These are phyloP conservation scores for Homarus americanus DNA, from an alignment of 1,140 invertebrate genomes.

Conservation along the genomic window DNA sequence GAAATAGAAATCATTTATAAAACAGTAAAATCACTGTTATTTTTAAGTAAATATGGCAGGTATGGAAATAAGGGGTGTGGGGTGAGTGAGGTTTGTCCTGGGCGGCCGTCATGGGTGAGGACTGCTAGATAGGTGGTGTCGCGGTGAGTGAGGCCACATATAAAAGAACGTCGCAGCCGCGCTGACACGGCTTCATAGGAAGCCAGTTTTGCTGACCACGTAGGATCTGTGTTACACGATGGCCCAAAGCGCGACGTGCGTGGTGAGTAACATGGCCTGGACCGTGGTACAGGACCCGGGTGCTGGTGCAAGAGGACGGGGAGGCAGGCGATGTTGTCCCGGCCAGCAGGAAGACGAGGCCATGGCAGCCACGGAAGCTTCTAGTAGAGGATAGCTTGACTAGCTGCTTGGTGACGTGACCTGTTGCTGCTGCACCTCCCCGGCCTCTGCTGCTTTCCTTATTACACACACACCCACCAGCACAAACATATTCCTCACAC, in stretches of 20 bases:
- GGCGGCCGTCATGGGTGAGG: background rate
- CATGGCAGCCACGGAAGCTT: no score
- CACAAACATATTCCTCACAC: no score
- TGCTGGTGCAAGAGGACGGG: background rate
- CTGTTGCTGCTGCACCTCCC: no score
- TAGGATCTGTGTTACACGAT: background rate
- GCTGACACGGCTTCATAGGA: slow-evolving; percentile 3
- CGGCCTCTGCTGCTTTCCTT: no score
- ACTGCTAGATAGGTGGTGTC: background rate
- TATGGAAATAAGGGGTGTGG: background rate
- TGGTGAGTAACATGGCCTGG: slow-evolving; percentile 27
- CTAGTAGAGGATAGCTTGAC: no score
- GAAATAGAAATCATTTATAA: no score
- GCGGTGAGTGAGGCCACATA: slow-evolving; percentile 20
- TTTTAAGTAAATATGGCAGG: background rate
- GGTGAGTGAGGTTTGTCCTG: slow-evolving; percentile 16
- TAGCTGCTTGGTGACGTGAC: no score
- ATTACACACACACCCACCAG: no score
- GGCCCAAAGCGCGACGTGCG: slow-evolving; percentile 41
- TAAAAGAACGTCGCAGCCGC: slow-evolving; percentile 28
- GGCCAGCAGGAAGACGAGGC: background rate
- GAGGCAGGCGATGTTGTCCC: background rate
- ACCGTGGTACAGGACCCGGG: background rate
- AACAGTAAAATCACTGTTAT: no score
- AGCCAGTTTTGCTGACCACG: background rate